phyloP scores from a whole-genome alignment of 2,888 invertebrate species.

The Apamea anceps region DNA sequence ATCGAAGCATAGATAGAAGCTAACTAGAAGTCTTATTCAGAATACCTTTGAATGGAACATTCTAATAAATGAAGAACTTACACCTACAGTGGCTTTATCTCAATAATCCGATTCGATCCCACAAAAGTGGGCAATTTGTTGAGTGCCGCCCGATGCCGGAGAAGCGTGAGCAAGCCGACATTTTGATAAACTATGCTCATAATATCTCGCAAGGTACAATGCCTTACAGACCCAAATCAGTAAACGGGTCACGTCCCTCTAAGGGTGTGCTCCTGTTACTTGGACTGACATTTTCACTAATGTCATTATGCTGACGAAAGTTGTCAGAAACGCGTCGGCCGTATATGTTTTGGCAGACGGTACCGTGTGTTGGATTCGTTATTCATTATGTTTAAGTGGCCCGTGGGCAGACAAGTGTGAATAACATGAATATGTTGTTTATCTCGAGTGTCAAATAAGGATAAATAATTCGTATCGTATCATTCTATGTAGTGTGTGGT shows the following conservation, averaged over 20 bases:
- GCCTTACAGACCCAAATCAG: slow-evolving; percentile 62
- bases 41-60: slow-evolving; percentile 18
- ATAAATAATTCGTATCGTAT: slow-evolving; percentile 13
- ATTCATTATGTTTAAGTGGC: slow-evolving; percentile 36
- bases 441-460: not conserved
- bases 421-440: slow-evolving; percentile 24
- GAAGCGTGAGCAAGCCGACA: slow-evolving; percentile 76
- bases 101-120: slow-evolving; percentile 76
- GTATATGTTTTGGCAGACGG: slow-evolving; percentile 35
- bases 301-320: slow-evolving; percentile 80
- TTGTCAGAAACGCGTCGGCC: slow-evolving; percentile 62
- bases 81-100: slow-evolving; percentile 68
- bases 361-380: slow-evolving; percentile 22
- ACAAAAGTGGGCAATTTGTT: slow-evolving; percentile 82
- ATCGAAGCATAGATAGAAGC: slow-evolving; percentile 7
- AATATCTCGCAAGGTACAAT: slow-evolving; percentile 75
- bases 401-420: slow-evolving; percentile 15
- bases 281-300: slow-evolving; percentile 83
- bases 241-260: slow-evolving; percentile 67
- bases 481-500: not conserved
- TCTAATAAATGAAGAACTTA: slow-evolving; percentile 64
- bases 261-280: slow-evolving; percentile 78
- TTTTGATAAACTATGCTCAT: slow-evolving; percentile 85
- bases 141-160: slow-evolving; percentile 76
- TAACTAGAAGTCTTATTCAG: slow-evolving; percentile 4